Evolutionary conservation across 2,113 vertebrate genomes (phyloP).

Genomic region (Chaenogobius annularis): DNA sequence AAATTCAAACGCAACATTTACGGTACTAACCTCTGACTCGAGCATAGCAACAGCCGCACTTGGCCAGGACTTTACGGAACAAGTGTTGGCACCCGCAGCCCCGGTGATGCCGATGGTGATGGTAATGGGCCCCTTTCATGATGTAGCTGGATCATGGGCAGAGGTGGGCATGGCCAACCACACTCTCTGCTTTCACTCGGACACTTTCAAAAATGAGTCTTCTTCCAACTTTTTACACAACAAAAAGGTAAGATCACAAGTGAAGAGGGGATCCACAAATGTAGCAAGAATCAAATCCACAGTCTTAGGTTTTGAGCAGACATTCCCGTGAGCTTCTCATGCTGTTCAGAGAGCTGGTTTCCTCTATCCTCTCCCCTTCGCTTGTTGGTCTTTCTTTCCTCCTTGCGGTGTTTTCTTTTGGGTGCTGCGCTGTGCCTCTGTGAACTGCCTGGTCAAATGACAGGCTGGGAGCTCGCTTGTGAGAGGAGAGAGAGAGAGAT

Average conservation of each 20-base stretch:
- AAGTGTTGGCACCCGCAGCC: slow-evolving; percentile 92
- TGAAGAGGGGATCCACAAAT: slow-evolving; percentile 42
- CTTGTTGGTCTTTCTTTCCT: slow-evolving; percentile 45
- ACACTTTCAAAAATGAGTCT: background rate
- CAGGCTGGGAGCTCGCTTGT: slow-evolving; percentile 67
- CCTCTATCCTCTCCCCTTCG: slow-evolving; percentile 23
- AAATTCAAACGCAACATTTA: background rate
- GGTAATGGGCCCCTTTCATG: slow-evolving; percentile 83
- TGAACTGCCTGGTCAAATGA: slow-evolving; percentile 80
- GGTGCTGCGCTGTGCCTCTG: slow-evolving; percentile 68
- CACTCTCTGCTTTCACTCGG: slow-evolving; percentile 31
- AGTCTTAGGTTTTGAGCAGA: slow-evolving; percentile 33
- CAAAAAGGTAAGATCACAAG: slow-evolving; percentile 53
- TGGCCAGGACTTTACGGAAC: slow-evolving; percentile 92
- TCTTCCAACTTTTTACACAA: slow-evolving; percentile 28
- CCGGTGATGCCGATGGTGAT: slow-evolving; percentile 77
- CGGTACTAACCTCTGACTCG: slow-evolving; percentile 88
- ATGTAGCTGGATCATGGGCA: slow-evolving; percentile 75
- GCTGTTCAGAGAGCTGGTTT: slow-evolving; percentile 25
- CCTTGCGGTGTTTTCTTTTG: slow-evolving; percentile 47
- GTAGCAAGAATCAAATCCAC: slow-evolving; percentile 51
- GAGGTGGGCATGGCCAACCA: slow-evolving; percentile 80
- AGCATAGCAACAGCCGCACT: slow-evolving; percentile 92
- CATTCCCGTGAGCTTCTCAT: slow-evolving; percentile 50
- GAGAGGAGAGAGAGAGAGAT: slow-evolving; percentile 52